Evolutionary conservation across 2,888 invertebrate genomes (phyloP), one percentile per base, ranked within the genome.

Genomic region (Cactoblastis cactorum): DNA sequence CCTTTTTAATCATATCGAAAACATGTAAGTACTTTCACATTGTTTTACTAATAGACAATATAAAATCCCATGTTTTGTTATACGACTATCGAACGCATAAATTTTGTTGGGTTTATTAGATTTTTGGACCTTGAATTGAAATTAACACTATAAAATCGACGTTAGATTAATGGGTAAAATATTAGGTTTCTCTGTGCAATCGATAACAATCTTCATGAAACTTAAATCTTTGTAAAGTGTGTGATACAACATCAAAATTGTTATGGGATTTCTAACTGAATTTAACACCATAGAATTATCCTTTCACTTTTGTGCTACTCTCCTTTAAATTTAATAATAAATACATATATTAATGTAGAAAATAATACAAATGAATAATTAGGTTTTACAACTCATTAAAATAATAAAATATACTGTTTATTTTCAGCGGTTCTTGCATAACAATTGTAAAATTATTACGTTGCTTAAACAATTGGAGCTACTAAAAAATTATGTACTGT

Each of bases 1-100:
- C 79, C 32, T 62, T 74, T 54, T 50, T 77, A 45, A 57, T 71
- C 58, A 68, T 63, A 59, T 65, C 70, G 54, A 62, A 75, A 71
- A 67, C 68, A 80, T 84, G 87, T 87, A 66, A 83, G 87, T 86
- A 69, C 32, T 49, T 11, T 39, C 53, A 18, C 28, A 51, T 54
- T 45, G 0, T 17, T 11, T 18, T 19, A 3, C 3, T 3, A 2
- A 12, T 34, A 1, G 8, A 14, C 0, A 34, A 15, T 4, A 9
- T 28, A 28, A 14, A 28, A 28, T n/a, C n/a, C n/a, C 2, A 8
- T 8, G 9, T 9, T 9, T 43, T 28, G 15, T 18, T 39, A 28
- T 14, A 4, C 0, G 15, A 17, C 28, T 4, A 11, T 1, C 9
- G 9, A 28, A 15, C 15, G 22, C 28, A 1, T 14, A n/a, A 12